These are phyloP conservation scores for Megalonaias nervosa DNA, from an alignment of 1,140 invertebrate genomes.

Conservation along the genomic window DNA sequence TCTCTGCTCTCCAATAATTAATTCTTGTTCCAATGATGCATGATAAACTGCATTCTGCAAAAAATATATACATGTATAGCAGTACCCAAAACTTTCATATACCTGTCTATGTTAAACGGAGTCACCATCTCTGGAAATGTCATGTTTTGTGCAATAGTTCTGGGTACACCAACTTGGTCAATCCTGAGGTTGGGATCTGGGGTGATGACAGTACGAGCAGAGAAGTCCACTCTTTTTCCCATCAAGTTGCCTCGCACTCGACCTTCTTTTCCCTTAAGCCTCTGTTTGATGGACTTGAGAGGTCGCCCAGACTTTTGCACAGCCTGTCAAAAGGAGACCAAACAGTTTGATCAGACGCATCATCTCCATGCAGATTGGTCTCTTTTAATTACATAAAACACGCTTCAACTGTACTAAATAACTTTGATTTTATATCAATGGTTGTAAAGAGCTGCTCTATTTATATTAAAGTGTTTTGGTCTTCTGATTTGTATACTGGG, in stretches of 20 bases:
- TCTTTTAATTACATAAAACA: no score
- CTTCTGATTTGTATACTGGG: no score
- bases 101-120: conserved; percentile 98
- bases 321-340: conserved; percentile 74
- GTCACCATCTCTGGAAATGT: conserved; percentile 99
- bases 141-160: conserved; percentile 98
- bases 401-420: no score
- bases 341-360: not conserved
- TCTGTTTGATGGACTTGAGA: conserved; percentile 94
- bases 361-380: no score
- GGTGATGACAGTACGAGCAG: conserved; percentile 99
- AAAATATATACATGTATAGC: no score
- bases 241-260: conserved; percentile 99
- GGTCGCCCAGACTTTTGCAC: conserved; percentile 99
- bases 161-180: conserved; percentile 97
- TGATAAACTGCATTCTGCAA: no score
- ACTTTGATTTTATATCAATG: no score
- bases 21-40: no score
- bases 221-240: conserved; percentile 99
- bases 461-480: no score
- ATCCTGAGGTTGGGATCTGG: conserved; percentile 99
- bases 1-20: no score
- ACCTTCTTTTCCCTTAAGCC: conserved; percentile 92
- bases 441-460: no score
- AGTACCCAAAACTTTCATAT: conserved; percentile 15